phyloP scores from a whole-genome alignment of 2,888 invertebrate species.

The Mechanitis mazaeus region DNA sequence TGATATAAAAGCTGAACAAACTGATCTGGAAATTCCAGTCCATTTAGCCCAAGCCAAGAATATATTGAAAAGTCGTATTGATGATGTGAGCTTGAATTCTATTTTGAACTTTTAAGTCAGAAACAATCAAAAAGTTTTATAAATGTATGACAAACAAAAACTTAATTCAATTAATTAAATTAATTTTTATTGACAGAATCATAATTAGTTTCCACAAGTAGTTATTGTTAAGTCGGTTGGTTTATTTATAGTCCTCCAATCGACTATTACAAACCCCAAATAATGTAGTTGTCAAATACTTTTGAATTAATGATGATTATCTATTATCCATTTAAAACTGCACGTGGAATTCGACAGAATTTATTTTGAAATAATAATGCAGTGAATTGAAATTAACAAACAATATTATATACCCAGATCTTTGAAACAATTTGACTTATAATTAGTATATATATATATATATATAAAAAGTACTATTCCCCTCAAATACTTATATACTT shows the following conservation, averaged over 20 bases:
- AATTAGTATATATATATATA: too few species aligned
- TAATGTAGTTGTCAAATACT: slow-evolving; percentile 2
- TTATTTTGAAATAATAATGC: neutral
- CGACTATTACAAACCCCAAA: neutral
- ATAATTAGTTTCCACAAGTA: neutral
- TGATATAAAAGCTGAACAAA: slow-evolving; percentile 77
- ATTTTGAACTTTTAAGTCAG: slow-evolving; percentile 1
- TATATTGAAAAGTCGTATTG: slow-evolving; percentile 78
- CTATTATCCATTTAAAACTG: neutral
- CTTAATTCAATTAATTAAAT: neutral
- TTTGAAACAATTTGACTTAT: too few species aligned
- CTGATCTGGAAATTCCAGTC: slow-evolving; percentile 78
- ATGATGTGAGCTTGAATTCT: slow-evolving; percentile 71
- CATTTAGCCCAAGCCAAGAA: slow-evolving; percentile 80
- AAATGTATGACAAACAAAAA: neutral
- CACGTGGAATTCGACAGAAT: neutral
- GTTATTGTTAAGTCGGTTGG: neutral
- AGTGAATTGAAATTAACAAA: too few species aligned
- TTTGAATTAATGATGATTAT: slow-evolving; percentile 2
- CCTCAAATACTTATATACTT: neutral
- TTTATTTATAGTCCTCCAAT: slow-evolving; percentile 4
- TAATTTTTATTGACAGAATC: neutral
- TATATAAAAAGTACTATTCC: too few species aligned
- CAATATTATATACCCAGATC: too few species aligned
- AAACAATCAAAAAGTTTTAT: neutral